Percentiles rank a stretch among this genome's conserved stretches.
Conservation (phyloP, 2,888 invertebrate species). For the Diaprepes abbreviatus region DNA sequence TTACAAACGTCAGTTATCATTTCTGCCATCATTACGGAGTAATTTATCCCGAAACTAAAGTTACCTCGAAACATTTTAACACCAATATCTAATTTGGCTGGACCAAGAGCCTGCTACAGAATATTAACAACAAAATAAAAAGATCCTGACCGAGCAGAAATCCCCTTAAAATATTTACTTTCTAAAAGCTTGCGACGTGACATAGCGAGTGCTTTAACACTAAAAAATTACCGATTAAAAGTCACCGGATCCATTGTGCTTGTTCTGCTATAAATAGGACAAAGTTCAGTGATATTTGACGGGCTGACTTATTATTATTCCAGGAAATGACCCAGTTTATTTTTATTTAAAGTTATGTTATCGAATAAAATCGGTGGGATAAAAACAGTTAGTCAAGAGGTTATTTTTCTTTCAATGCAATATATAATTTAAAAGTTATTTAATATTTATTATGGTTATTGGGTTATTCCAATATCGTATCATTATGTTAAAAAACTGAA, state of each 20-base stretch:
- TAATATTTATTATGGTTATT: too few species aligned
- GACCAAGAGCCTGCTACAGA: too few species aligned
- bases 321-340: constrained; percentile 29
- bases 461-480: too few species aligned
- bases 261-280: constrained; percentile 19
- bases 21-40: too few species aligned
- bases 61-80: too few species aligned
- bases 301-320: constrained; percentile 24
- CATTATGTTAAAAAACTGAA: too few species aligned
- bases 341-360: constrained; percentile 16
- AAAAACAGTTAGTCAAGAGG: constrained; percentile 11
- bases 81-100: too few species aligned
- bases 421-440: too few species aligned
- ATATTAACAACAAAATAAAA: too few species aligned
- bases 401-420: neutral
- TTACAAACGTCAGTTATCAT: too few species aligned
- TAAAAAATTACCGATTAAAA: constrained; percentile 32
- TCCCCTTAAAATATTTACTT: constrained; percentile 5
- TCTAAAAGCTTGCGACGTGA: constrained; percentile 10
- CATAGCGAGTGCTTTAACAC: constrained; percentile 13
- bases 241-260: constrained; percentile 27
- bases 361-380: neutral
- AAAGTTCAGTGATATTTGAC: constrained; percentile 32
- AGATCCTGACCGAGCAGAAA: too few species aligned
- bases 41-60: too few species aligned